A percentile compares a stretch with the other conserved stretches of the same genome.
Conservation (phyloP, 2,113 vertebrate species). For the Cavia porcellus region DNA sequence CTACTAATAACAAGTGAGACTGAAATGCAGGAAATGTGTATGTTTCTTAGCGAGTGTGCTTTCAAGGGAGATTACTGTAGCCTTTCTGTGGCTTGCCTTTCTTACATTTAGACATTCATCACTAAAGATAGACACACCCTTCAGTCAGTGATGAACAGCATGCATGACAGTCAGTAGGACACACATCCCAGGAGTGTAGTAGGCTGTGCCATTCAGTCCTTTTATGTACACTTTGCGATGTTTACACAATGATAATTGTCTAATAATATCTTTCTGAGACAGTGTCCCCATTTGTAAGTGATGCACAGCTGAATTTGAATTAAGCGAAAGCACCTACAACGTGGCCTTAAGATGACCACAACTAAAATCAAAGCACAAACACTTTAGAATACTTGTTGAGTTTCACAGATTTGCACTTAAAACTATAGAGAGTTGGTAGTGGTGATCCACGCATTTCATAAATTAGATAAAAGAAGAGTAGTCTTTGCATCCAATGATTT, state of each 20-base stretch:
- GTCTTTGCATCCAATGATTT: not conserved
- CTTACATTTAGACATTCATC: not conserved
- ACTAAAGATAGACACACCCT: not conserved
- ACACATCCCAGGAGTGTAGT: not conserved
- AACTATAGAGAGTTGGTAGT: constrained; percentile 12
- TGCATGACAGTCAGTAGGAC: no score
- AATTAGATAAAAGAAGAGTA: not conserved
- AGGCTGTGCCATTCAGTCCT: no score
- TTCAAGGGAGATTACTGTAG: not conserved
- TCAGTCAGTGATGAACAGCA: not conserved
- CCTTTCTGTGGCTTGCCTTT: not conserved
- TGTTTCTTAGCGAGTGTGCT: not conserved
- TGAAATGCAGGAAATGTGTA: not conserved
- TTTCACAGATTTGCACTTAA: constrained; percentile 34
- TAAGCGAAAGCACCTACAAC: not conserved
- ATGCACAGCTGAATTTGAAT: not conserved
- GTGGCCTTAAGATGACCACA: not conserved
- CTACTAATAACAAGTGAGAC: not conserved
- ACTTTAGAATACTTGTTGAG: not conserved
- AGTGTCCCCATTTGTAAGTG: not conserved
- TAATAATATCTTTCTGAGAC: not conserved
- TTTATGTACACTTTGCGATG: not conserved
- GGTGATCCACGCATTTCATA: not conserved
- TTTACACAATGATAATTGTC: not conserved
- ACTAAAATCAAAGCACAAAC: not conserved